Evolutionary conservation across 2,888 invertebrate genomes (phyloP), one percentile per base, ranked within the genome.

Genomic region (Amphipyra tragopoginis): DNA sequence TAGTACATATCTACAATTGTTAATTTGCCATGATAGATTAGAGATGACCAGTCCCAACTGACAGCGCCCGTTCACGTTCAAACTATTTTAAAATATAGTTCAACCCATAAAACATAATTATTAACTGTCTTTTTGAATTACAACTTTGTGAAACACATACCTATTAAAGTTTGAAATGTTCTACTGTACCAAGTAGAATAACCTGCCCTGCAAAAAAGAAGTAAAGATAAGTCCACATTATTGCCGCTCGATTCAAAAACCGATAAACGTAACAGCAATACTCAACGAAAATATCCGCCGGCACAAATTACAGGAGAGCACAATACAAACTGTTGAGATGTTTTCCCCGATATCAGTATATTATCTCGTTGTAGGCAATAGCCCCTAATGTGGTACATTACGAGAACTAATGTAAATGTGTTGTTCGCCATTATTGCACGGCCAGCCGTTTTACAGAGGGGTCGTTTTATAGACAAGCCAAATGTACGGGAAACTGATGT

Each of bases 331-430:
- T 72, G 51, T 75, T 61, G 56, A 75, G 71, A 67, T 68, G 70
- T 72, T 77, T 74, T 72, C 55, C 59, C 52, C 15, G 58, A 73
- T 75, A 53, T 70, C 72, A 74, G 80, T 86, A 86, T 79, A 86
- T 87, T 86, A 88, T 89, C 86, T 86, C 75, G 86, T 86, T 84
- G 77, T 79, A 75, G 79, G 81, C 82, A 85, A 88, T 85, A 81
- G 80, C 78, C 82, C 81, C 87, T 90, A 91, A 92, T 91, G 91
- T 81, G 75, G 81, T 79, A 83, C 90, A 90, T 93, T 92, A 91
- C 84, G 85, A 73, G 83, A 87, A 91, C 90, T 91, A 89, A 92
- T 90, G 91, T 90, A 87, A 89, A 90, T 90, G 89, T 88, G 88
- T 88, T 88, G 89, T 86, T 81, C 77, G 79, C 81, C 86, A 87